Base-by-base conservation (phyloP, 2,113 vertebrate species). In the Panthera uncia region DNA sequence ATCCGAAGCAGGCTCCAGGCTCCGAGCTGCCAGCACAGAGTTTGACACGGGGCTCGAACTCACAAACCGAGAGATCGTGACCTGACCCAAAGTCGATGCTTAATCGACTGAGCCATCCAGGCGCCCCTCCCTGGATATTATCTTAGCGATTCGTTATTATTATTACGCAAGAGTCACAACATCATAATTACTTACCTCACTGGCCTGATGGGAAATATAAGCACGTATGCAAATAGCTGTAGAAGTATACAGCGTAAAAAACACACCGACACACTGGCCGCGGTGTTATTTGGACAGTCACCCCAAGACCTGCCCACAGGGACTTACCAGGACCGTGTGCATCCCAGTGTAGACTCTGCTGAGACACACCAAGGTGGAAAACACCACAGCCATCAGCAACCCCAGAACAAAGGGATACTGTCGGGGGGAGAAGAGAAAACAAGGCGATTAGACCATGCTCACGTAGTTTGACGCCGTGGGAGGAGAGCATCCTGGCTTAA, bases 311-410 rank as follows among this genome's bases (percentile, higher is more conserved):
- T 0, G 15, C 14, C 16, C 11, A 5, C 7, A 3, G 3, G 41
- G 57, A 65, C 99, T 99, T 98, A 99, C 99, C 99, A 99, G 98
- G 12, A 99, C 99, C 0, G 99, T 99, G 99, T 99, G 99, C 99
- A 99, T 99, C 94, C 99, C 99, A 0, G 99, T 99, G 98, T 99
- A 99, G 76, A 99, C 98, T 63, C 99, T 98, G 97, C 99, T 99
- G 98, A 99, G 99, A 97, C 99, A 99, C 98, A 99, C 99, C 98
- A 99, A 91, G 0, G 98, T 97, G 0, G 99, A 99, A 78, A 99
- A 97, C 73, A 99, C 97, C 23, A 99, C 97, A 0, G 99, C 99
- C 50, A 99, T 97, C 29, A 83, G 83, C 96, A 99, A 97, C 36
- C 99, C 99, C 1, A 99, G 97, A 57, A 98, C 98, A 0, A 99